phyloP scores from a whole-genome alignment of 2,888 invertebrate species.

The Germaria angustata region DNA sequence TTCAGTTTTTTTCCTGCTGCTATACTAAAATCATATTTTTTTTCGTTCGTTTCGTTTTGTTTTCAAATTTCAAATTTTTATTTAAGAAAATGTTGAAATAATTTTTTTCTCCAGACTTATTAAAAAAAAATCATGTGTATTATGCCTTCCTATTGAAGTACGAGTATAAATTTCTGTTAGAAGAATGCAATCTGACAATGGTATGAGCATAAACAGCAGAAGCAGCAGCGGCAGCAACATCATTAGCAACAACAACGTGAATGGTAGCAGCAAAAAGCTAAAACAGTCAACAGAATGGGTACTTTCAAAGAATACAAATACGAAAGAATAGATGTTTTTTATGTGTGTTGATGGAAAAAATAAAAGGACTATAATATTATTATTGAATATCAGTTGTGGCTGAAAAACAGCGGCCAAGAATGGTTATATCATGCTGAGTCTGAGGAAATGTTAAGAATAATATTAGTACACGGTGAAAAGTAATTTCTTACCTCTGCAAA shows the following conservation, averaged over 20 bases:
- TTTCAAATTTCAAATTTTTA: slow-evolving; percentile 74
- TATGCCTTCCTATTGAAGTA: slow-evolving; percentile 60
- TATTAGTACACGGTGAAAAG: slow-evolving; percentile 48
- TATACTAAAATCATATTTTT: slow-evolving; percentile 64
- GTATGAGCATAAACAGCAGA: slow-evolving; percentile 68
- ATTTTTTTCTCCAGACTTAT: slow-evolving; percentile 23
- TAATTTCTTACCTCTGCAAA: too few relatives aligned
- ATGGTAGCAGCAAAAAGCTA: slow-evolving; percentile 11
- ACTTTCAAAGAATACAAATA: slow-evolving; percentile 38
- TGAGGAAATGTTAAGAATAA: slow-evolving; percentile 56
- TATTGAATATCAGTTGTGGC: slow-evolving; percentile 53
- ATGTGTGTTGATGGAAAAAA: background rate
- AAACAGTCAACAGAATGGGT: slow-evolving; percentile 40
- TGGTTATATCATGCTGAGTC: slow-evolving; percentile 65
- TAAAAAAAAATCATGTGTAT: slow-evolving; percentile 22
- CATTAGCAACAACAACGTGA: background rate
- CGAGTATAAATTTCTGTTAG: slow-evolving; percentile 68
- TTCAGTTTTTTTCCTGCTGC: slow-evolving; percentile 48
- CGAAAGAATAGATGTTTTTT: background rate
- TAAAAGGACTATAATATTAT: slow-evolving; percentile 38
- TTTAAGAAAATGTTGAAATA: slow-evolving; percentile 50
- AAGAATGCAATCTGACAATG: slow-evolving; percentile 70
- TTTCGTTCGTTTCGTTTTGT: slow-evolving; percentile 2
- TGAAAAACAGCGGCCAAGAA: slow-evolving; percentile 59
- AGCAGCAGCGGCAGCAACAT: slow-evolving; percentile 40